phyloP scores from a whole-genome alignment of 2,113 vertebrate genomes.

The Silurus glanis region DNA sequence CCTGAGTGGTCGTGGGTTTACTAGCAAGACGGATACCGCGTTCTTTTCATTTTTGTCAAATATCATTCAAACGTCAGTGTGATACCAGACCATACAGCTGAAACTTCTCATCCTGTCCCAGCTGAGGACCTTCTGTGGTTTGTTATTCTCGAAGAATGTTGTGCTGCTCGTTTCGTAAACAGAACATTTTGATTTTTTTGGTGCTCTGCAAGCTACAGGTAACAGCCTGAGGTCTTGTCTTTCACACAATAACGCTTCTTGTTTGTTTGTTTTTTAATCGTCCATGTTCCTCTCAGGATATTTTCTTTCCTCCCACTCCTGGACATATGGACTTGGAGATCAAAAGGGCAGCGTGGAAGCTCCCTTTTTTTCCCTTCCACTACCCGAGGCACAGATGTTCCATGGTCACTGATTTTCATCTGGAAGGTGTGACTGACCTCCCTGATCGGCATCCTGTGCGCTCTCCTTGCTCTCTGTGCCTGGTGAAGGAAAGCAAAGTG shows the following conservation, averaged over 20 bases:
- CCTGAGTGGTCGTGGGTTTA: background rate
- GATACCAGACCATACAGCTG: background rate
- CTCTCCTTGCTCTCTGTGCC: conserved; percentile 30
- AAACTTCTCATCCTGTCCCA: background rate
- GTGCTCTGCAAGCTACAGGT: background rate
- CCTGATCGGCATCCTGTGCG: conserved; percentile 27
- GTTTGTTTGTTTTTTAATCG: background rate
- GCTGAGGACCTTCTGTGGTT: background rate
- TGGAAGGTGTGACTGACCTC: conserved; percentile 32
- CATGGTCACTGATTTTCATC: conserved; percentile 33
- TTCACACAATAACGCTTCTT: background rate
- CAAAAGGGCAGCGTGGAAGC: conserved; percentile 35
- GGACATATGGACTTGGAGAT: conserved; percentile 41
- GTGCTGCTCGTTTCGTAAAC: background rate
- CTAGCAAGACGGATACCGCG: background rate
- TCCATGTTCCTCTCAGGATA: conserved; percentile 12
- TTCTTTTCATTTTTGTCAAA: background rate
- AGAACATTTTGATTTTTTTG: background rate
- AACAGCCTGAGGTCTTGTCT: conserved; percentile 6
- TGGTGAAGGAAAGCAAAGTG: background rate
- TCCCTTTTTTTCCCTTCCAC: background rate
- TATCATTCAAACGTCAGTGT: background rate
- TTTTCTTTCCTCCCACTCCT: conserved; percentile 13
- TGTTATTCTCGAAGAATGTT: background rate
- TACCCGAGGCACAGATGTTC: conserved; percentile 46